Base-by-base conservation (phyloP, 2,888 invertebrate genomes). In the Leptarthrus brevirostris region DNA sequence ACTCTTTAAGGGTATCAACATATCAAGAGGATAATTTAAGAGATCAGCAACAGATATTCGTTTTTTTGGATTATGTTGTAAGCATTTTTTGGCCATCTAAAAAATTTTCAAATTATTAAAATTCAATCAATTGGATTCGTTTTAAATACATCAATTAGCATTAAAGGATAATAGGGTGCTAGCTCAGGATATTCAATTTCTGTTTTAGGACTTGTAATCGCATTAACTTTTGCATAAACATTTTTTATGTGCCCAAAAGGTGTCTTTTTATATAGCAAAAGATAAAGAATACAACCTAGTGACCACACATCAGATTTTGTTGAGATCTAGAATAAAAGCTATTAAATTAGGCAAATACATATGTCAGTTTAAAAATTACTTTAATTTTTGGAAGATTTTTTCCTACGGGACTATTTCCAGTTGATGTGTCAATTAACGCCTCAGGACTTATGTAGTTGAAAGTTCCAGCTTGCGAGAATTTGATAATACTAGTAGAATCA, bases 261-360 rank as follows among this genome's bases (percentile, higher is more conserved):
- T 1, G 97, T 95, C 79, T 89, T 89, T 0, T 94, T 93, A 84
- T 96, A 98, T 47, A 96, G 90, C 85, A 98, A 87, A 83, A 94
- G 91, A 86, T 97, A 98, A 76, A 98, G 87, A 81, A 98, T 98
- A 83, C 97, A 98, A 20, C 98, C 98, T 78, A 98, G 87, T 0
- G 97, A 97, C 98, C 98, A 98, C 69, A 98, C 95, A 85, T 98
- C 98, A 52, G 97, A 94, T 81, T 94, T 96, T 78, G 91, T 93
- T 76, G 93, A 93, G 78, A 97, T 92, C 95, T 96, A 83, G n/a
- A n/a, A n/a, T 82, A 78, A 74, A 53, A 77, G 10, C n/a, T 44
- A n/a, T 20, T 30, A 16, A 34, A 36, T 53, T 20, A 24, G 36
- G n/a, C 30, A 36, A 56, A 56, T 12, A 53, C 34, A 44, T n/a